A percentile compares a stretch with the other conserved stretches of the same genome.
These are phyloP conservation scores for Bombus breviceps DNA, from an alignment of 1,140 invertebrate species.

Conservation along the genomic window DNA sequence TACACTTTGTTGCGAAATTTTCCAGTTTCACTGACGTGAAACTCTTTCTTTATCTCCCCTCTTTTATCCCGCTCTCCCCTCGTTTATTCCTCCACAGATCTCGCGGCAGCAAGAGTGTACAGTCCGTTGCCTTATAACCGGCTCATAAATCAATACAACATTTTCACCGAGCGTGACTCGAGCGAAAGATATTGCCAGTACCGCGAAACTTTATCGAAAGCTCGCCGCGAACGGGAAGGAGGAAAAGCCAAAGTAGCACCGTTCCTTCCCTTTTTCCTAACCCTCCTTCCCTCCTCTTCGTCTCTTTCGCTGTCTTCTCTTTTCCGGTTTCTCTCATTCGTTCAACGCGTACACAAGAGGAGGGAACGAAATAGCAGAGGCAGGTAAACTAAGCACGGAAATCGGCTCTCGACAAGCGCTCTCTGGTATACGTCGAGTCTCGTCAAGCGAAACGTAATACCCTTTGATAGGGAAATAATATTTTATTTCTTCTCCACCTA, in stretches of 20 bases:
- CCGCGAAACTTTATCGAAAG: constrained; percentile 79
- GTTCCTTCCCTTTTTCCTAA: background rate
- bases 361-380: constrained; percentile 45
- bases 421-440: constrained; percentile 65
- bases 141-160: constrained; percentile 71
- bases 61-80: background rate
- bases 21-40: constrained; percentile 46
- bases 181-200: constrained; percentile 72
- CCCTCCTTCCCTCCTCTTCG: background rate
- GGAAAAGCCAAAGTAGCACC: constrained; percentile 55
- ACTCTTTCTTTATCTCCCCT: constrained; percentile 37
- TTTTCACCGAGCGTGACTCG: constrained; percentile 69
- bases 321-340: background rate
- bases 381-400: constrained; percentile 74
- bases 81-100: constrained; percentile 26
- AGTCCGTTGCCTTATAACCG: constrained; percentile 63
- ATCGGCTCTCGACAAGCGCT: constrained; percentile 65
- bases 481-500: constrained; percentile 71
- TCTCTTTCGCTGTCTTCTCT: background rate
- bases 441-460: constrained; percentile 75
- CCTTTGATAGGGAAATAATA: constrained; percentile 80
- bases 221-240: constrained; percentile 57
- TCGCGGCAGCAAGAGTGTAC: constrained; percentile 34
- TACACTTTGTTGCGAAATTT: constrained; percentile 15
- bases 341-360: constrained; percentile 13